Conservation (phyloP, 2,113 vertebrate genomes). For the Numida meleagris region DNA sequence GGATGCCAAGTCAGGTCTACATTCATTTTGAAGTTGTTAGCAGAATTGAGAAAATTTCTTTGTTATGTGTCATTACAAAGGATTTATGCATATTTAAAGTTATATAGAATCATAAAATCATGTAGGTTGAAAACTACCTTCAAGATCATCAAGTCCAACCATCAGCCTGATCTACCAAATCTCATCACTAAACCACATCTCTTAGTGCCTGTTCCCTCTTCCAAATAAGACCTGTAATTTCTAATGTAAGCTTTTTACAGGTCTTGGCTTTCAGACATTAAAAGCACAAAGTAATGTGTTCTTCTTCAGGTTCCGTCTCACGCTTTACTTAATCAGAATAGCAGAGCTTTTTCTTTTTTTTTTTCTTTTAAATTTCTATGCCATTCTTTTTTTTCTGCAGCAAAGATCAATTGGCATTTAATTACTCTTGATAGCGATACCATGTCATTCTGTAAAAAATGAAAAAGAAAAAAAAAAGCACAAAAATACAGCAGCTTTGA, state of each 20-base stretch:
- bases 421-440: neutral
- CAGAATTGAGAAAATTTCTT: neutral
- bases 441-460: neutral
- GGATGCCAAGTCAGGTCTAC: neutral
- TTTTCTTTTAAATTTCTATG: neutral
- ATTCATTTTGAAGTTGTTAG: neutral
- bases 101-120: neutral
- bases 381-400: constrained; percentile 7
- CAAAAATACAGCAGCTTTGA: neutral
- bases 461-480: neutral
- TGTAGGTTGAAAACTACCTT: neutral
- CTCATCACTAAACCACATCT: neutral
- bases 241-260: neutral
- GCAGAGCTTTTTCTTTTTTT: neutral
- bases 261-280: neutral
- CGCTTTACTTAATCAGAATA: neutral
- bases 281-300: neutral
- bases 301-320: neutral
- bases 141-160: neutral
- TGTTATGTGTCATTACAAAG: neutral
- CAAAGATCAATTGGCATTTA: neutral
- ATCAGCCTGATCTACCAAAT: neutral
- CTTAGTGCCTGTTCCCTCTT: neutral
- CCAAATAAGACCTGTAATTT: constrained; percentile 34
- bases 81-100: neutral